Conservation (phyloP, 1,140 invertebrate genomes). For the Cyclina sinensis region DNA sequence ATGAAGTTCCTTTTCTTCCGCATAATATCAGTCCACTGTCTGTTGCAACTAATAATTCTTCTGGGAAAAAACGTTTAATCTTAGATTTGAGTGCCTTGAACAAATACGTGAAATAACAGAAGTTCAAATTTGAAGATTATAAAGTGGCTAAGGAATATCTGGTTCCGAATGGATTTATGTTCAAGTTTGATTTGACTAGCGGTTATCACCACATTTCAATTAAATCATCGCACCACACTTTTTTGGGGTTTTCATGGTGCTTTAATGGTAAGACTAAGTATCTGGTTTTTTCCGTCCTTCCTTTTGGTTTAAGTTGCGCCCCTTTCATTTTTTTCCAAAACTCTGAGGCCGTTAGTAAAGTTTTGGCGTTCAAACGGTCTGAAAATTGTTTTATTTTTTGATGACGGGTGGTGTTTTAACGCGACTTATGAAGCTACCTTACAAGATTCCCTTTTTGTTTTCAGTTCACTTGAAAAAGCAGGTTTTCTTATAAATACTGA, state of each 20-base stretch:
- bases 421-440: no score
- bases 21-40: neutral
- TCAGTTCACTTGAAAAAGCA: no score
- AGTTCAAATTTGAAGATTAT: neutral
- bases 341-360: no score
- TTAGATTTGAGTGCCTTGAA: no score
- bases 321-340: no score
- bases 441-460: no score
- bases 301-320: neutral
- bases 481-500: no score
- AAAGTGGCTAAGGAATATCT: neutral
- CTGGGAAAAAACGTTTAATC: neutral
- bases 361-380: no score
- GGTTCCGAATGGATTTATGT: neutral
- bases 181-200: no score
- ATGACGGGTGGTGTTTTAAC: no score
- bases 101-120: neutral
- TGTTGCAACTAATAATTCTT: neutral
- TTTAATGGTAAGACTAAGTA: no score
- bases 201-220: neutral
- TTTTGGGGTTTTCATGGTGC: neutral
- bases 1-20: constrained; percentile 5
- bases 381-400: no score
- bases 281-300: neutral
- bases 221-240: neutral